Conservation (phyloP, 2,888 invertebrate genomes). For the Crepidodera aurea region DNA sequence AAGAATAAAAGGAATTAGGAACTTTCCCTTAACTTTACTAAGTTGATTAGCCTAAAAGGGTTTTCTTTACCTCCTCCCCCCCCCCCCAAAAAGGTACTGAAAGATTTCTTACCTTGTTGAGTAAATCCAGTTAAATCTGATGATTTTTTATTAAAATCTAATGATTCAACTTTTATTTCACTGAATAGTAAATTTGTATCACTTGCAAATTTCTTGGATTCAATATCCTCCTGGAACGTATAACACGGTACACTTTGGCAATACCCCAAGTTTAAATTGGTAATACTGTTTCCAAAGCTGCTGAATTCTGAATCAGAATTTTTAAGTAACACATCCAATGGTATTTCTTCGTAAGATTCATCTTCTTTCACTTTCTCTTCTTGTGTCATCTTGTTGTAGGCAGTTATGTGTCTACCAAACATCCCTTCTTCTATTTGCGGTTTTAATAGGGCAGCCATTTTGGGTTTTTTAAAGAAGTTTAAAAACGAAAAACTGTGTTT, state of each 20-base stretch:
- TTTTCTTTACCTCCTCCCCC: no score
- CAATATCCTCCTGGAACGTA: background rate
- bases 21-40: no score
- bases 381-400: constrained; percentile 36
- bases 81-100: no score
- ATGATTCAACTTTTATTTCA: no score
- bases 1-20: no score
- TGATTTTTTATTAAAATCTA: no score
- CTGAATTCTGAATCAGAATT: background rate
- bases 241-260: background rate
- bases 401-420: background rate
- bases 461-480: constrained; percentile 47
- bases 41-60: no score
- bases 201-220: background rate
- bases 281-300: background rate
- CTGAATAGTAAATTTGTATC: background rate
- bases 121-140: no score
- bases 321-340: constrained; percentile 36
- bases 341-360: constrained; percentile 39
- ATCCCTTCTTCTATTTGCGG: constrained; percentile 28
- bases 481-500: constrained; percentile 32
- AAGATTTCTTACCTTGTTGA: no score
- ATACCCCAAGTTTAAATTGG: background rate
- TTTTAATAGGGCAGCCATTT: constrained; percentile 45
- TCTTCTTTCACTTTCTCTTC: constrained; percentile 37